phyloP scores from a whole-genome alignment of 30 jellyfish, hydroid and myxozoan species.

The Morbakka virulenta region DNA sequence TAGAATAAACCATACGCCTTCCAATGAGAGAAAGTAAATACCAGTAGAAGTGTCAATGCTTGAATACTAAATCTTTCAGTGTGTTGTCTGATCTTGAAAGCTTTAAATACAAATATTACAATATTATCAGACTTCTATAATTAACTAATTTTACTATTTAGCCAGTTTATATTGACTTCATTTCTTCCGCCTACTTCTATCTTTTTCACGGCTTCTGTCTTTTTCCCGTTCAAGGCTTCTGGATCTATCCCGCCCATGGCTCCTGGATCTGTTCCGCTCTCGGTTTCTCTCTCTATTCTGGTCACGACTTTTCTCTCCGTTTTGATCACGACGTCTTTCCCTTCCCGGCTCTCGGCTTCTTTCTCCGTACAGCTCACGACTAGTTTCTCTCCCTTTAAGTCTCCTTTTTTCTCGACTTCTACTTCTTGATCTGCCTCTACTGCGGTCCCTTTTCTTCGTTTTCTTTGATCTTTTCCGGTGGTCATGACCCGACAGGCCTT shows the following conservation, averaged over 20 bases:
- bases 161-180: too few species aligned
- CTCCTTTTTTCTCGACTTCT: background rate
- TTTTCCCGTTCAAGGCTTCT: background rate
- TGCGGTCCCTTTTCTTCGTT: slow-evolving; percentile 8
- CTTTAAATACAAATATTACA: too few species aligned
- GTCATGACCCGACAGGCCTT: slow-evolving; percentile 13
- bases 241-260: too few species aligned
- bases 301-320: background rate
- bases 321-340: slow-evolving; percentile 2
- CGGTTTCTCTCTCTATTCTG: slow-evolving; percentile 2
- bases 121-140: too few species aligned
- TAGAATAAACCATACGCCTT: too few species aligned
- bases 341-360: background rate
- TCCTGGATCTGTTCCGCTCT: background rate
- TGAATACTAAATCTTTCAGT: too few species aligned
- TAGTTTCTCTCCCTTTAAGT: background rate
- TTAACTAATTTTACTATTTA: too few species aligned
- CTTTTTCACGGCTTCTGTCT: background rate
- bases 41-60: too few species aligned
- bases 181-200: background rate
- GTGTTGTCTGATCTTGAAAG: too few species aligned
- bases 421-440: slow-evolving; percentile 3
- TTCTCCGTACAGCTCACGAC: background rate
- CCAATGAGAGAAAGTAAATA: too few species aligned
- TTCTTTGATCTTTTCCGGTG: background rate